Conservation (phyloP, 2,888 invertebrate species). For the Lapara coniferarum region DNA sequence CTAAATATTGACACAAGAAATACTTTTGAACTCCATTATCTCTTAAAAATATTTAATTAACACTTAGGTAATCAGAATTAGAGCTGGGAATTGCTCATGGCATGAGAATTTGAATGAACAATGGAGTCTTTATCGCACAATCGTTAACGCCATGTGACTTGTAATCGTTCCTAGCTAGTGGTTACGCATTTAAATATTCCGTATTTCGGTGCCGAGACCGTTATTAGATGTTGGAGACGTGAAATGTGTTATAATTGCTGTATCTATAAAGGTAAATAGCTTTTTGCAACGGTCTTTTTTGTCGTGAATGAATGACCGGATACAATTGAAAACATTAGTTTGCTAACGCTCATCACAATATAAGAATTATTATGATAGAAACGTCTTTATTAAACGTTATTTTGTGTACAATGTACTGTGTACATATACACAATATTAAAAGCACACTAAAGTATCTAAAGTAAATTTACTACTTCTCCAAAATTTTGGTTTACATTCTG, state of each 20-base stretch:
- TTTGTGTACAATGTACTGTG: not conserved
- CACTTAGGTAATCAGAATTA: constrained; percentile 24
- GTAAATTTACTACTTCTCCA: not conserved
- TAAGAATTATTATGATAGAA: constrained; percentile 2
- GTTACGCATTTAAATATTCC: constrained; percentile 3
- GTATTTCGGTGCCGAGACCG: not conserved
- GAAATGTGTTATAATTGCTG: constrained; percentile 6
- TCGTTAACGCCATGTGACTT: constrained; percentile 30
- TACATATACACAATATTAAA: too few species aligned
- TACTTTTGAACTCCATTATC: constrained; percentile 12
- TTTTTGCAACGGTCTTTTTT: constrained; percentile 15
- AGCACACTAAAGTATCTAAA: not conserved
- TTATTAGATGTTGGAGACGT: constrained; percentile 7
- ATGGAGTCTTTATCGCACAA: constrained; percentile 40
- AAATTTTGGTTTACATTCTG: not conserved
- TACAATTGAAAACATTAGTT: constrained; percentile 19
- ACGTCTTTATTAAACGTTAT: not conserved
- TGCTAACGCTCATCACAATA: constrained; percentile 7
- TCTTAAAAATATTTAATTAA: constrained; percentile 25
- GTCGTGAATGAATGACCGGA: constrained; percentile 23
- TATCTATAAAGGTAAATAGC: constrained; percentile 20
- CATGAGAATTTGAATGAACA: constrained; percentile 39
- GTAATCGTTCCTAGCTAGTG: not conserved
- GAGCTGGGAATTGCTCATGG: constrained; percentile 38
- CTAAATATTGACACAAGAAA: constrained; percentile 19